Conservation (phyloP, 2,797 vertebrate species). For the Lates japonicus region DNA sequence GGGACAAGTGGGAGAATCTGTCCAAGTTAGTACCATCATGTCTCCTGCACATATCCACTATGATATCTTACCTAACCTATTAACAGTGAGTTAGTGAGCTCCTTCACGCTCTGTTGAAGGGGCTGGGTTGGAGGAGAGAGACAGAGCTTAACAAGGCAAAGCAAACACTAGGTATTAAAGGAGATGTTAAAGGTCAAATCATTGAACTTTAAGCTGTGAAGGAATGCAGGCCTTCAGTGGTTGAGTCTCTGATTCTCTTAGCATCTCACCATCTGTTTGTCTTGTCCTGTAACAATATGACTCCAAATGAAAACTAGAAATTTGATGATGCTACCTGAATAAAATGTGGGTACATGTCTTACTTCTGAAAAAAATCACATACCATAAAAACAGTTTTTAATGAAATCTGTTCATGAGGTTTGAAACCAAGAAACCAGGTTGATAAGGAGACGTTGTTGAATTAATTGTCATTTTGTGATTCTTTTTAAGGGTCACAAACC, state of each 20-base stretch:
- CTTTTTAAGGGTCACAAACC: not conserved
- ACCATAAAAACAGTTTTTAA: not conserved
- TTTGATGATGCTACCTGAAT: not conserved
- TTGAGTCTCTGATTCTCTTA: constrained; percentile 36
- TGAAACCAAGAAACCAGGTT: not conserved
- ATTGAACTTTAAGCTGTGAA: constrained; percentile 79
- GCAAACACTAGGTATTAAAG: constrained; percentile 77
- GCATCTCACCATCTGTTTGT: constrained; percentile 22
- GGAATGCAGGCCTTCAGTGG: constrained; percentile 67
- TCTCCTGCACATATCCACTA: constrained; percentile 24
- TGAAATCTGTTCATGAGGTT: not conserved
- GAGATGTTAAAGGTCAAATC: constrained; percentile 80
- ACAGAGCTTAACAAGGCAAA: constrained; percentile 75
- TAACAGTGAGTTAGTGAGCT: constrained; percentile 58
- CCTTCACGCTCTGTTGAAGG: constrained; percentile 68
- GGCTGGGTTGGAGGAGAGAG: constrained; percentile 59
- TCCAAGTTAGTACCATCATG: constrained; percentile 33
- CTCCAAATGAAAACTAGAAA: not conserved
- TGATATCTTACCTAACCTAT: constrained; percentile 44
- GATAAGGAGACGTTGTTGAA: not conserved
- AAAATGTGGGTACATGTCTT: not conserved
- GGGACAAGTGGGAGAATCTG: constrained; percentile 37
- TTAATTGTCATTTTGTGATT: not conserved
- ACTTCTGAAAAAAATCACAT: not conserved
- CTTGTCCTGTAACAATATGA: not conserved